These are phyloP conservation scores for Sylvietta virens DNA, from an alignment of 2,113 vertebrate species.

Conservation along the genomic window DNA sequence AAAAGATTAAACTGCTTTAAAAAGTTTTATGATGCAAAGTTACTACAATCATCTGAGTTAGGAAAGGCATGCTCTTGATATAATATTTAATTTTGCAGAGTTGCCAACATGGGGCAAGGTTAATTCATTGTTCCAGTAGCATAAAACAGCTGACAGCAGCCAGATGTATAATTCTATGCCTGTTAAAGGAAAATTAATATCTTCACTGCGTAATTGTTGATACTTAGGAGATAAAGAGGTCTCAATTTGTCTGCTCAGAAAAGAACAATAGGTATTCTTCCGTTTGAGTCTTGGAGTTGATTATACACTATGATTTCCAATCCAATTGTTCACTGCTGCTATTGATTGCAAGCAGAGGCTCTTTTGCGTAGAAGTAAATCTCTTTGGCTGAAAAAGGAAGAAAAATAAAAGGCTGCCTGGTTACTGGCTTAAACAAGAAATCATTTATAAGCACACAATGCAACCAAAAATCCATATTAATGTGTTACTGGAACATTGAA, in stretches of 20 bases:
- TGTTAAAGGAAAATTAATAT: slow-evolving; percentile 40
- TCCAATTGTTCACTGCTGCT: neutral
- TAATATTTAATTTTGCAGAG: neutral
- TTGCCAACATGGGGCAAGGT: neutral
- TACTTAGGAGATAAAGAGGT: slow-evolving; percentile 9
- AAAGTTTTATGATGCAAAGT: slow-evolving; percentile 1
- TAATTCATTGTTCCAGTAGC: slow-evolving; percentile 5
- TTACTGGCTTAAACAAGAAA: neutral
- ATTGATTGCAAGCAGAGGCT: neutral
- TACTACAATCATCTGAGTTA: neutral
- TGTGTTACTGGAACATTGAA: neutral
- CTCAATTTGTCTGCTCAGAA: neutral
- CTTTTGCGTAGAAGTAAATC: neutral
- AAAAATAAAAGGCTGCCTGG: neutral
- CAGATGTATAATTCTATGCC: neutral
- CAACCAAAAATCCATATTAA: neutral
- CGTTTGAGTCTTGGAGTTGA: neutral
- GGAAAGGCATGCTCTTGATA: neutral
- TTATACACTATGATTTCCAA: slow-evolving; percentile 5
- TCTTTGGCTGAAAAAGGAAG: neutral
- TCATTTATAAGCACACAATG: neutral
- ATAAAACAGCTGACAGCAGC: slow-evolving; percentile 1
- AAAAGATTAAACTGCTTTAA: slow-evolving; percentile 8
- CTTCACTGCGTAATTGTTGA: neutral
- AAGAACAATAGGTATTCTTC: slow-evolving; percentile 13